Percentiles rank a stretch among this genome's conserved stretches.
These are phyloP conservation scores for Phoebastria nigripes DNA, from an alignment of 2,797 vertebrate genomes.

Conservation along the genomic window DNA sequence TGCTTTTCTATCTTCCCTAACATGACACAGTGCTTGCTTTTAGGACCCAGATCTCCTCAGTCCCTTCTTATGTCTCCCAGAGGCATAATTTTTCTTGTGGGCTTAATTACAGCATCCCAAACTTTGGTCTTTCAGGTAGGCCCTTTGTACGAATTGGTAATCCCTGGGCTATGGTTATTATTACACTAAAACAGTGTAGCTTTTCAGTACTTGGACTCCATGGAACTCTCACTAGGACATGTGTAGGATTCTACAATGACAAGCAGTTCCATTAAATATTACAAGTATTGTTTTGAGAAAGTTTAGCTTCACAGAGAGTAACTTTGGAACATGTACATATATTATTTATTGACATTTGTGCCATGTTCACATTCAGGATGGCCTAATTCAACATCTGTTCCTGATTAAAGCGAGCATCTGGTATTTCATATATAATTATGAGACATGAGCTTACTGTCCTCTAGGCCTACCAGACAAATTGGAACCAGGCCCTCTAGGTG, in stretches of 20 bases:
- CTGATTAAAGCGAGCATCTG: conserved; percentile 7
- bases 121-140: neutral
- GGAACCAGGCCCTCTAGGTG: neutral
- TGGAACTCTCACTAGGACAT: neutral
- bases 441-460: neutral
- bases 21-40: neutral
- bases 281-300: neutral
- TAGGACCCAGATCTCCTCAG: neutral
- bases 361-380: neutral
- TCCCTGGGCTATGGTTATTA: neutral
- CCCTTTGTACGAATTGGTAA: neutral
- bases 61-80: neutral
- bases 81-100: neutral
- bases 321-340: neutral
- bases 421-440: conserved; percentile 2
- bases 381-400: conserved; percentile 33
- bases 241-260: neutral
- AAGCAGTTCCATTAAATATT: neutral
- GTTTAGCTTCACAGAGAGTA: neutral
- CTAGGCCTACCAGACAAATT: neutral
- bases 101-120: neutral
- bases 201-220: neutral
- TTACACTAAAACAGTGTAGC: neutral
- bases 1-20: neutral
- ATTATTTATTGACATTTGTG: neutral